Base-by-base conservation (phyloP, 2,888 invertebrate genomes). In the Drosophila falleni region DNA sequence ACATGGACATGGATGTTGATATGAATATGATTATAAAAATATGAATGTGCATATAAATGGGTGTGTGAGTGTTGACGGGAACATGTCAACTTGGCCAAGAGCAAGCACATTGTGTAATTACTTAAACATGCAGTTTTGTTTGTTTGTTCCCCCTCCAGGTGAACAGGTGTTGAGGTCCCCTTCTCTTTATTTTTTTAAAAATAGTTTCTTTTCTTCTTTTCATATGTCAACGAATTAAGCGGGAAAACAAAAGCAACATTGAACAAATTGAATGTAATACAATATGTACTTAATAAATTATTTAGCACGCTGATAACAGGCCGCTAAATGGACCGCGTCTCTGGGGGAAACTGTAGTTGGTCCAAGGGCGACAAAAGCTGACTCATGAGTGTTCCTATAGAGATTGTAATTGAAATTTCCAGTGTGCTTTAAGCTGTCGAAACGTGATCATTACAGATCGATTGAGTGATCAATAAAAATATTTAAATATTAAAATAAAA, bases 291-390 rank as follows among this genome's bases (percentile, higher is more conserved):
- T 58, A 65, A 65, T 77, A 74, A 79, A 62, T 68, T 79, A 79
- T 68, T 80, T 80, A 71, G 71, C 67, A 47, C 49, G 11, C 82
- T 82, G 82, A 81, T 81, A 82, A 73, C 58, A 61, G 60, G 0
- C 10, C 41, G 64, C 66, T 69, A 78, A 80, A 70, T 74, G 61
- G 65, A 68, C 53, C 62, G 41, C 47, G 23, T 35, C 23, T 16
- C 9, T 35, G 47, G 44, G 31, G 44, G 10, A 35, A 37, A 47
- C 56, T 56, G 47, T 47, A 47, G 46, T 47, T 23, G 16, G 26
- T 13, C 11, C 33, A 46, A 47, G 44, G 46, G 58, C 58, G 35
- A 33, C 15, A 5, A 11, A 8, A 37, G 35, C 23, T 49, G 59
- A 50, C 11, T 33, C 53, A 39, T 51, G 19, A 15, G 19, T 37